phyloP scores from a whole-genome alignment of 64 coral and sea anemone genomes.

The Porites australiensis region DNA sequence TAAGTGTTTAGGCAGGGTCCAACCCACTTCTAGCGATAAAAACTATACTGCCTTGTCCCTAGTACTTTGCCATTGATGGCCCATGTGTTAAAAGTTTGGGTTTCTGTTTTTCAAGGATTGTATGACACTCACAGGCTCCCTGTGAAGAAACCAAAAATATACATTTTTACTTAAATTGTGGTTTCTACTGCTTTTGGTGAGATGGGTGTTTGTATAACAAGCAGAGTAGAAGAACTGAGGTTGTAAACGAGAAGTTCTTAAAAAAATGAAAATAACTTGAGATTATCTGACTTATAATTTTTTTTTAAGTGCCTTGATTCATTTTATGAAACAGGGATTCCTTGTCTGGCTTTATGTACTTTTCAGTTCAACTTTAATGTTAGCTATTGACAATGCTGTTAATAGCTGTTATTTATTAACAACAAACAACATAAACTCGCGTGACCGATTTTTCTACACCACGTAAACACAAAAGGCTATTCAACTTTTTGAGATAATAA shows the following conservation, averaged over 20 bases:
- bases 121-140: constrained; percentile 1
- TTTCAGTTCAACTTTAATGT: constrained; percentile 19
- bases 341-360: neutral
- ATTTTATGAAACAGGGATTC: constrained; percentile 18
- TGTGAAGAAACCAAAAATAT: neutral
- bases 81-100: constrained; percentile 1
- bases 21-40: constrained; percentile 21
- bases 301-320: constrained; percentile 15
- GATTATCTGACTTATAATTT: constrained; percentile 24
- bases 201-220: constrained; percentile 12
- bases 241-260: constrained; percentile 8
- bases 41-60: constrained; percentile 11
- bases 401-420: constrained; percentile 8
- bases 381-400: constrained; percentile 17
- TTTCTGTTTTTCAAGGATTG: neutral
- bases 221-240: constrained; percentile 12
- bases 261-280: constrained; percentile 13
- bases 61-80: constrained; percentile 8
- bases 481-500: constrained; percentile 15
- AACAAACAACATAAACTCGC: no score
- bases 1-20: constrained; percentile 7
- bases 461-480: constrained; percentile 15
- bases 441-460: neutral
- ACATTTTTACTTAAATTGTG: neutral
- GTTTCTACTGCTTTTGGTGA: neutral